phyloP scores from a whole-genome alignment of 2,113 vertebrate genomes.

The Chrysemys picta region DNA sequence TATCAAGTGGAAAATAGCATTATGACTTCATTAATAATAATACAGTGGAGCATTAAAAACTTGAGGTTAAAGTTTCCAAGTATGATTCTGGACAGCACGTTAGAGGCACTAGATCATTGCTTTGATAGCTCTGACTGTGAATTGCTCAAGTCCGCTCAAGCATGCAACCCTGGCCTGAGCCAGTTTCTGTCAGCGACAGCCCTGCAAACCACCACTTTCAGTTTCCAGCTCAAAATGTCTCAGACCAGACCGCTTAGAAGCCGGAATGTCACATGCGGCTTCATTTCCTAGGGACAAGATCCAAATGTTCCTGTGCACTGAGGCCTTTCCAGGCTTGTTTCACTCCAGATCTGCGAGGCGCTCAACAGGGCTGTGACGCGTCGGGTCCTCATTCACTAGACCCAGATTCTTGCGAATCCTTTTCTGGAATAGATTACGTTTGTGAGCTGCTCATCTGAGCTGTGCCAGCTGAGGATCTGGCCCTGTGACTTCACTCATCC shows the following conservation, averaged over 20 bases:
- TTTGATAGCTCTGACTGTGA: slow-evolving; percentile 76
- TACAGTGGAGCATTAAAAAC: neutral
- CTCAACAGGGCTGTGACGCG: neutral
- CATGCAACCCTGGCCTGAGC: slow-evolving; percentile 51
- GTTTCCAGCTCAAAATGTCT: neutral
- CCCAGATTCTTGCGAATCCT: neutral
- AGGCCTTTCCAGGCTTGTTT: neutral
- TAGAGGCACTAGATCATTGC: slow-evolving; percentile 63
- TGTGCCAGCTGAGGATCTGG: neutral
- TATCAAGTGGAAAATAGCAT: neutral
- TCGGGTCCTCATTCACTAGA: accelerated
- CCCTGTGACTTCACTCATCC: neutral
- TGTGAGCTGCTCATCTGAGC: neutral
- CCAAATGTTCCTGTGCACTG: accelerated
- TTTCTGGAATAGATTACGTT: neutral
- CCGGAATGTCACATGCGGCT: accelerated
- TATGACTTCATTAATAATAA: neutral
- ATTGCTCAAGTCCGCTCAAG: slow-evolving; percentile 66
- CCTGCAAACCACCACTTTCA: neutral
- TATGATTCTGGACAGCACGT: slow-evolving; percentile 52
- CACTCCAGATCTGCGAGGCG: neutral
- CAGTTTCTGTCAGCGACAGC: slow-evolving; percentile 22
- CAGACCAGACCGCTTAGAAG: neutral
- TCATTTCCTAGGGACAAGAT: neutral
- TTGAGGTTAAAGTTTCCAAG: slow-evolving; percentile 10